A percentile compares a stretch with the other conserved stretches of the same genome.
These are phyloP conservation scores for Periophthalmus modestus DNA, from an alignment of 2,113 vertebrate genomes.

Conservation along the genomic window DNA sequence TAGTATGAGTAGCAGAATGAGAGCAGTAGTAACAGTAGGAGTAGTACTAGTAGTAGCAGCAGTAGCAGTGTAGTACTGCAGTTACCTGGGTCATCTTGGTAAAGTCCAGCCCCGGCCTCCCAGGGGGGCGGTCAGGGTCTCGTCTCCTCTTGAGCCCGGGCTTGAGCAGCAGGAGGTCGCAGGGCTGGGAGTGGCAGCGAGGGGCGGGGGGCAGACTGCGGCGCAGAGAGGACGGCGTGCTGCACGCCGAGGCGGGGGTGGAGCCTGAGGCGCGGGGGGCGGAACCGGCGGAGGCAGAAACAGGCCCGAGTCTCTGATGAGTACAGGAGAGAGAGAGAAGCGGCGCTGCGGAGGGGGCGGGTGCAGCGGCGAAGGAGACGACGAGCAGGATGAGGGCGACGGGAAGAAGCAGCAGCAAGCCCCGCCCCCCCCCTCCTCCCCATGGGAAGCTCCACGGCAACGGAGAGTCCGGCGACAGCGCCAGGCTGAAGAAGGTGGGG, in stretches of 20 bases:
- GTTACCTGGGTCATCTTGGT: constrained; percentile 87
- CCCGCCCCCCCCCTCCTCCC: constrained; percentile 76
- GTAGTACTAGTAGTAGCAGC: too few relatives aligned
- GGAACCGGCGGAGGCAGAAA: constrained; percentile 71
- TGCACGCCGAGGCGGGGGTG: constrained; percentile 85
- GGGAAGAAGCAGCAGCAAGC: constrained; percentile 80
- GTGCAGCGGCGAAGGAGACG: constrained; percentile 76
- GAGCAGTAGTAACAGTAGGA: too few relatives aligned
- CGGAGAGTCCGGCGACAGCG: constrained; percentile 83
- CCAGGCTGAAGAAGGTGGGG: constrained; percentile 87
- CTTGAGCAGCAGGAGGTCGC: constrained; percentile 83
- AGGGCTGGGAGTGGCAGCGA: constrained; percentile 91
- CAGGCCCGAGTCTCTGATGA: constrained; percentile 70
- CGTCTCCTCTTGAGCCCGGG: constrained; percentile 85
- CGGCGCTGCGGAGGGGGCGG: constrained; percentile 81
- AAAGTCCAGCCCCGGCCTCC: constrained; percentile 84
- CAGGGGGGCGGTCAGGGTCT: constrained; percentile 83
- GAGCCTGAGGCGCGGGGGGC: constrained; percentile 67
- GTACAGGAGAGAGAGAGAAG: constrained; percentile 83
- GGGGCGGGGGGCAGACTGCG: constrained; percentile 82
- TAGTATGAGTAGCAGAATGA: too few relatives aligned
- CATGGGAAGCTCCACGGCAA: constrained; percentile 81
- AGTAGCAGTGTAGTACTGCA: not conserved
- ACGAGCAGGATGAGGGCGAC: constrained; percentile 76
- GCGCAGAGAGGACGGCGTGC: constrained; percentile 82